Percentiles rank a stretch among this genome's conserved stretches.
Evolutionary conservation across 2,113 vertebrate genomes (phyloP).

Genomic region (Epinephelus cyanopodus): DNA sequence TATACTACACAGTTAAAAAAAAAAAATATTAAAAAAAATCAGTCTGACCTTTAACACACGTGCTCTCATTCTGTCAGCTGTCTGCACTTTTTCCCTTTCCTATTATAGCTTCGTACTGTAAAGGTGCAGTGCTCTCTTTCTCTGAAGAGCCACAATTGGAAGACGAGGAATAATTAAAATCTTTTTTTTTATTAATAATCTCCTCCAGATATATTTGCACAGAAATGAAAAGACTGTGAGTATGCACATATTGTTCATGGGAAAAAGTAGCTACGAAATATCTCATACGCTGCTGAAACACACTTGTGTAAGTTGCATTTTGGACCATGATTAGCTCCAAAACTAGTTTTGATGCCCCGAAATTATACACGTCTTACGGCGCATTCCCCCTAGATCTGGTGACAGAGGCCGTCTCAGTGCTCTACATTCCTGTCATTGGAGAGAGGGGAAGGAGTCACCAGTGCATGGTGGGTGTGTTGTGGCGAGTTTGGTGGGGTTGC

Average conservation of each 20-base stretch:
- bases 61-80: constrained; percentile 56
- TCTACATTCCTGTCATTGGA: too few species aligned
- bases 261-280: too few species aligned
- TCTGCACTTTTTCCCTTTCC: constrained; percentile 8
- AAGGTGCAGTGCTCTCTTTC: background rate
- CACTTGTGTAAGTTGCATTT: background rate
- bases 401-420: too few species aligned
- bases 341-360: background rate
- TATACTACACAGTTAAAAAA: background rate
- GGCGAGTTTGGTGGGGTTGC: too few species aligned
- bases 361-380: background rate
- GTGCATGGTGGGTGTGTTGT: too few species aligned
- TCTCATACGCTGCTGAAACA: background rate
- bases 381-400: too few species aligned
- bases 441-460: too few species aligned
- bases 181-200: background rate
- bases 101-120: constrained; percentile 9
- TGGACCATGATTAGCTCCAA: background rate
- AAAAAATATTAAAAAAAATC: too few species aligned
- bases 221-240: background rate
- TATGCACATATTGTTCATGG: background rate
- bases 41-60: constrained; percentile 63
- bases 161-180: background rate
- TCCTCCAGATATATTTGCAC: background rate
- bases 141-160: background rate